Evolutionary conservation across 2,113 vertebrate species (phyloP).

Genomic region (Leucoraja erinaceus): DNA sequence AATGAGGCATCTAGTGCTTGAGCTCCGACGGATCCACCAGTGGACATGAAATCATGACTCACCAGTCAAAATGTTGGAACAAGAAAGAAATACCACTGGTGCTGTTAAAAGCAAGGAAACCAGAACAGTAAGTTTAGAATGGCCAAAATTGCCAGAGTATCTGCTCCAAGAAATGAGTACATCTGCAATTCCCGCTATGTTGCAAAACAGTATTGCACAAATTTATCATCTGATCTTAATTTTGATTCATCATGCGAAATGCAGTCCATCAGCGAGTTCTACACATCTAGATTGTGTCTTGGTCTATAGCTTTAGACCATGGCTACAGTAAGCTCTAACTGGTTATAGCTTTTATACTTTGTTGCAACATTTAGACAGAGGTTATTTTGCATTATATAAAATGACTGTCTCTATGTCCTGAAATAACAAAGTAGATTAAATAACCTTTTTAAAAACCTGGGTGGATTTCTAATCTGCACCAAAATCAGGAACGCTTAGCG

Average conservation of each 20-base stretch:
- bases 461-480: neutral
- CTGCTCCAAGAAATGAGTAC: neutral
- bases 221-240: constrained; percentile 16
- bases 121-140: neutral
- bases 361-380: neutral
- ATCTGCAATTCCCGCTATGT: neutral
- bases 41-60: neutral
- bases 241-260: neutral
- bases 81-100: neutral
- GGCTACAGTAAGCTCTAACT: neutral
- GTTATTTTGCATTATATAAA: neutral
- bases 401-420: neutral
- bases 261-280: neutral
- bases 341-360: neutral
- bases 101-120: neutral
- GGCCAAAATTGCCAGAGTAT: neutral
- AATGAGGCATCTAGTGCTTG: neutral
- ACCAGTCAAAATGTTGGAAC: neutral
- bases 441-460: neutral
- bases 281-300: neutral
- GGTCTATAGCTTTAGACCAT: neutral
- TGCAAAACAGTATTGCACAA: constrained; percentile 21
- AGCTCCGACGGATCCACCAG: neutral
- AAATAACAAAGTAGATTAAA: neutral
- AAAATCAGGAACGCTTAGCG: neutral